Evolutionary conservation across 1,140 invertebrate genomes (phyloP).

Genomic region (Meloidogyne hapla): DNA sequence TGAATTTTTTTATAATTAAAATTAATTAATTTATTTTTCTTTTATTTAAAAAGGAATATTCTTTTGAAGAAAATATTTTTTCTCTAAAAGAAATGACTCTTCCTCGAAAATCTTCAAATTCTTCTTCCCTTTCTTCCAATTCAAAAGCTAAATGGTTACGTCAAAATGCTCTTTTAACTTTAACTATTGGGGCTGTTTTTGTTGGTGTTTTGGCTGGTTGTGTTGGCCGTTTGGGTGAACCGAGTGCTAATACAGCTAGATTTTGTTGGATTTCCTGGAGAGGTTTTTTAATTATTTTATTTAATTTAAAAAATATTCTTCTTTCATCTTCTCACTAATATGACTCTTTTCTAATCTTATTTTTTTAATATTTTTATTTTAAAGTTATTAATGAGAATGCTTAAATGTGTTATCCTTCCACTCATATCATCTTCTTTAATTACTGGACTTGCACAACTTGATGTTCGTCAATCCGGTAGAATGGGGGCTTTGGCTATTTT

Average conservation of each 20-base stretch:
- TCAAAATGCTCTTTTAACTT: slow-evolving; percentile 47
- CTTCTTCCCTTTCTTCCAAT: not conserved
- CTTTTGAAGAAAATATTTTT: not conserved
- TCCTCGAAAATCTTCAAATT: not conserved
- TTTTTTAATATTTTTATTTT: too few relatives aligned
- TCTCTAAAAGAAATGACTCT: not conserved
- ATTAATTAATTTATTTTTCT: not conserved
- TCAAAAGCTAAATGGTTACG: slow-evolving; percentile 20
- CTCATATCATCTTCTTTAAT: slow-evolving; percentile 67
- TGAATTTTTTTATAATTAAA: too few relatives aligned
- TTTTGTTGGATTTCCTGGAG: slow-evolving; percentile 59
- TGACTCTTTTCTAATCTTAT: too few relatives aligned
- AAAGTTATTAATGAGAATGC: slow-evolving; percentile 66
- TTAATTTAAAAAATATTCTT: slow-evolving; percentile 32
- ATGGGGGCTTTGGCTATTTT: slow-evolving; percentile 66
- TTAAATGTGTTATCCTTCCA: slow-evolving; percentile 68
- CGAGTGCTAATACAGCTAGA: slow-evolving; percentile 36
- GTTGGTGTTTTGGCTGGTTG: slow-evolving; percentile 50
- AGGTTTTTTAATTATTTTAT: slow-evolving; percentile 39
- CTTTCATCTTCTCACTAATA: too few relatives aligned
- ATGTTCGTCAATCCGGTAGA: slow-evolving; percentile 65
- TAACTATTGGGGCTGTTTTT: slow-evolving; percentile 51
- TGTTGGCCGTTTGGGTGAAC: slow-evolving; percentile 39
- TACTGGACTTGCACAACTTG: slow-evolving; percentile 56
- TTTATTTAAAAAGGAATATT: not conserved